A percentile compares a stretch with the other conserved stretches of the same genome.
phyloP scores from a whole-genome alignment of 2,113 vertebrate species.

The Epinephelus cyanopodus region DNA sequence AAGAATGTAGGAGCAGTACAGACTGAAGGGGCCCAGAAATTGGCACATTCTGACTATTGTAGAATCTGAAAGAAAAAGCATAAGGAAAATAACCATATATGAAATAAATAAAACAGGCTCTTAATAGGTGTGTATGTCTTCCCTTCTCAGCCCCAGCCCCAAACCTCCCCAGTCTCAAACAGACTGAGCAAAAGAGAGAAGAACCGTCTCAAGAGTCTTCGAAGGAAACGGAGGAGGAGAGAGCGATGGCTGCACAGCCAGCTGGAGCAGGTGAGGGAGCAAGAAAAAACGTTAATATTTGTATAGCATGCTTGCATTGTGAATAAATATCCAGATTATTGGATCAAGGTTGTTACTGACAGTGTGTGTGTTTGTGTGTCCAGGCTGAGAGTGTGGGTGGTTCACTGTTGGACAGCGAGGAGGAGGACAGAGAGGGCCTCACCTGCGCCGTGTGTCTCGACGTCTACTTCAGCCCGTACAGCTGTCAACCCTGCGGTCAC shows the following conservation, averaged over 20 bases:
- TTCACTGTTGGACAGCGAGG: conserved; percentile 56
- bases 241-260: conserved; percentile 84
- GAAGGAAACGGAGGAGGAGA: conserved; percentile 86
- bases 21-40: background rate
- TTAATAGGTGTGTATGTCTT: background rate
- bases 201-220: conserved; percentile 87
- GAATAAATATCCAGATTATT: no score
- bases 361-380: conserved; percentile 1
- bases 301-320: background rate
- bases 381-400: conserved; percentile 36
- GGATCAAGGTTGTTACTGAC: background rate
- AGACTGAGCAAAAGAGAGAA: conserved; percentile 86
- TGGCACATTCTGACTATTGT: no score
- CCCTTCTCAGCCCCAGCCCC: conserved; percentile 25
- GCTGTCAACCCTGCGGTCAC: conserved; percentile 93
- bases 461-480: conserved; percentile 93
- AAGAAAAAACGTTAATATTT: background rate
- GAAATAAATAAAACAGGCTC: no score
- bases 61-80: no score
- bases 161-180: conserved; percentile 56
- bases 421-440: conserved; percentile 85
- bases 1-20: background rate
- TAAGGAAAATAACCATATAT: no score
- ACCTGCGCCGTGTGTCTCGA: conserved; percentile 94
- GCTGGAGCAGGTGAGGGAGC: conserved; percentile 68